Conservation (phyloP, 2,888 invertebrate species). For the Melinaea marsaeus region DNA sequence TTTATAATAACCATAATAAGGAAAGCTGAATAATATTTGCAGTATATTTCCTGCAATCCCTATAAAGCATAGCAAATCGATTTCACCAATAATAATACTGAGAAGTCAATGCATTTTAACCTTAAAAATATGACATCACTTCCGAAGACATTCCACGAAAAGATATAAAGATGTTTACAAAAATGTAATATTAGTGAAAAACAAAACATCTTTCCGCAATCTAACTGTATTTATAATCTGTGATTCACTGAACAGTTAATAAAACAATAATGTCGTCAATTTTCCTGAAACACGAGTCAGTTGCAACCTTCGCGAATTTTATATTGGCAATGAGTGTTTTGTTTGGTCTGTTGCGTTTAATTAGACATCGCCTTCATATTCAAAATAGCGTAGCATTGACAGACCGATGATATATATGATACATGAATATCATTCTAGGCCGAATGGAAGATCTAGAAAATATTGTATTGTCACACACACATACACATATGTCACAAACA, state of each 20-base stretch:
- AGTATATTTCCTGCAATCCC: no score
- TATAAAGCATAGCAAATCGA: no score
- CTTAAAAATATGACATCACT: conserved; percentile 6
- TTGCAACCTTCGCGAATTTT: conserved; percentile 29
- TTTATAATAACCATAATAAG: no score
- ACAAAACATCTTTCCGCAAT: conserved; percentile 15
- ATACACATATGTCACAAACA: not conserved
- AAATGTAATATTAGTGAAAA: conserved; percentile 1
- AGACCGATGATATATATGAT: conserved; percentile 27
- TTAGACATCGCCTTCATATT: conserved; percentile 30
- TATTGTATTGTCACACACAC: conserved; percentile 16
- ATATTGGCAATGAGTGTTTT: conserved; percentile 28
- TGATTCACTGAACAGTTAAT: conserved; percentile 33
- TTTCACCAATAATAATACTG: no score
- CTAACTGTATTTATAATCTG: conserved; percentile 23
- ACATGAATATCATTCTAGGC: conserved; percentile 29
- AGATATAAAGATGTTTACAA: conserved; percentile 11
- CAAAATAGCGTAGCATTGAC: conserved; percentile 35
- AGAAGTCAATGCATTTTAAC: no score
- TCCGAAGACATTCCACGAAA: conserved; percentile 19
- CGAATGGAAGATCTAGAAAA: conserved; percentile 11
- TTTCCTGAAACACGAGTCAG: conserved; percentile 26
- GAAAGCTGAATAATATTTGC: no score
- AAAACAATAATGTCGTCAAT: conserved; percentile 30
- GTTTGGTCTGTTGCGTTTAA: conserved; percentile 26